Evolutionary conservation across 1,140 invertebrate species (phyloP).

Genomic region (Drosophila busckii): DNA sequence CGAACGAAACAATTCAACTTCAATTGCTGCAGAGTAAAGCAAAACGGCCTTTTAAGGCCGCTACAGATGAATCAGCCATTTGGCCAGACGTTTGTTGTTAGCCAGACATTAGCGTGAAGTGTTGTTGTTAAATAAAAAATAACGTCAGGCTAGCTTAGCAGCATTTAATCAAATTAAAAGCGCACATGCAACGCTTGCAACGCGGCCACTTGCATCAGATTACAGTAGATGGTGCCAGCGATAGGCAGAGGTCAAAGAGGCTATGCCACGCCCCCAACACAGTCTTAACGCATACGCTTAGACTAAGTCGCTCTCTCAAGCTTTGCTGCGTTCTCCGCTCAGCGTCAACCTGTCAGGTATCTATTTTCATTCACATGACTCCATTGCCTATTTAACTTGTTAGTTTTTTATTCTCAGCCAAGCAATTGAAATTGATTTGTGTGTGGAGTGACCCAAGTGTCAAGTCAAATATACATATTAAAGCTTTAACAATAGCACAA

Average conservation of each 20-base stretch:
- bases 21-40: constrained; percentile 22
- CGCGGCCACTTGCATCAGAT: neutral
- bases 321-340: neutral
- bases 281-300: no score
- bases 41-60: constrained; percentile 12
- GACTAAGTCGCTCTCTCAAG: neutral
- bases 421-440: constrained; percentile 50
- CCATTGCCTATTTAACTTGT: constrained; percentile 18
- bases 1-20: neutral
- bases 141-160: constrained; percentile 12
- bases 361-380: constrained; percentile 43
- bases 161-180: constrained; percentile 23
- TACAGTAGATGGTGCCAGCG: constrained; percentile 15
- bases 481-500: constrained; percentile 17
- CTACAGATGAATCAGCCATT: constrained; percentile 23
- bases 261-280: constrained; percentile 16
- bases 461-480: constrained; percentile 19
- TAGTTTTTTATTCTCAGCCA: no score
- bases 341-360: constrained; percentile 19
- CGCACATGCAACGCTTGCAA: constrained; percentile 19
- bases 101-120: constrained; percentile 27
- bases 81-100: constrained; percentile 10
- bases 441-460: constrained; percentile 40
- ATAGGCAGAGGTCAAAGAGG: neutral
- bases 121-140: no score